Conservation (phyloP, 1,140 invertebrate species). For the Solen grandis region DNA sequence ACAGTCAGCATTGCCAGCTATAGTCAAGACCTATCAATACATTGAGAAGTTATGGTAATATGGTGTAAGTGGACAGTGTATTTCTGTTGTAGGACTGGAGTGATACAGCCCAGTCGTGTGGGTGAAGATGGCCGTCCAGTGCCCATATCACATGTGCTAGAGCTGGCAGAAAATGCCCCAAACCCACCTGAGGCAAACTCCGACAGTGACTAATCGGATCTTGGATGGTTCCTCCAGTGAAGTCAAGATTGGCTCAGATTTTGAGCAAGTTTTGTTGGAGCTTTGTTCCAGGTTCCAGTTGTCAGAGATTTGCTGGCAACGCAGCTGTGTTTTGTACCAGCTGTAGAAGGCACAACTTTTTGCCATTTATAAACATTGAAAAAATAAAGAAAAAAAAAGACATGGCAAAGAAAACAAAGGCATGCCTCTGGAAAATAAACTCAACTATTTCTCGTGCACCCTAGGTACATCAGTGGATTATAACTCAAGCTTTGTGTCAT, state of each 20-base stretch:
- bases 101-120: slow-evolving; percentile 93
- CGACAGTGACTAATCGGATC: not conserved
- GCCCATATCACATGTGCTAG: slow-evolving; percentile 93
- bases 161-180: slow-evolving; percentile 81
- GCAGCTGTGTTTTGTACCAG: not conserved
- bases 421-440: too few relatives aligned
- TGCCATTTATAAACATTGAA: not conserved
- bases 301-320: not conserved
- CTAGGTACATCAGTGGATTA: too few relatives aligned
- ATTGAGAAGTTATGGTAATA: too few relatives aligned
- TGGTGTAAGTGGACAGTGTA: too few relatives aligned
- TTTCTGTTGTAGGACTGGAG: slow-evolving; percentile 86
- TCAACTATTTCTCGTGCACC: too few relatives aligned
- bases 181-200: slow-evolving; percentile 18
- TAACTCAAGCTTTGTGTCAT: too few relatives aligned
- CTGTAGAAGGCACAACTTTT: not conserved
- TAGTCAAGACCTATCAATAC: too few relatives aligned
- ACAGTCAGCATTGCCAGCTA: too few relatives aligned
- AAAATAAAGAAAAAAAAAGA: too few relatives aligned
- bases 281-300: not conserved
- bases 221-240: not conserved
- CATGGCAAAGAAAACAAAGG: too few relatives aligned
- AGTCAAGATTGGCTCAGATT: not conserved
- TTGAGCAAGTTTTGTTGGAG: not conserved
- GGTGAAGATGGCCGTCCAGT: slow-evolving; percentile 95